Conservation (phyloP, 1,140 invertebrate genomes). For the Bursaphelenchus mucronatus region DNA sequence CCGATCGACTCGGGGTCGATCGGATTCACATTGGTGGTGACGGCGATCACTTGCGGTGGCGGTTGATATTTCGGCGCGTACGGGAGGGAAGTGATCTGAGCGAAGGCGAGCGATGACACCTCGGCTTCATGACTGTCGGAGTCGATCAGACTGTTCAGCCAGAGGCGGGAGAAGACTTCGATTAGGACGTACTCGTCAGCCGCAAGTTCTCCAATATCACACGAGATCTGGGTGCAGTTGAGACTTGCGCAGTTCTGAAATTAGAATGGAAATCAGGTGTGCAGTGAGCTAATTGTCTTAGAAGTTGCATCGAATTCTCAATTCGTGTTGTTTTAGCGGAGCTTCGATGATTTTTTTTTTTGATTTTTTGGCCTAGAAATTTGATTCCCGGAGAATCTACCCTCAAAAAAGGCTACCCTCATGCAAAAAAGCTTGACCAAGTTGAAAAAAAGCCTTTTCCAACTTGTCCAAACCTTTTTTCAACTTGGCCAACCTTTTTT, state of each 20-base stretch:
- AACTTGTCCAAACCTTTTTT: too few relatives aligned
- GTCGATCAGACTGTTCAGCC: constrained; percentile 58
- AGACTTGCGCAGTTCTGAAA: constrained; percentile 50
- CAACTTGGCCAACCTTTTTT: too few relatives aligned
- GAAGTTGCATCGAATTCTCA: neutral
- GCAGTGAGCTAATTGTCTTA: neutral
- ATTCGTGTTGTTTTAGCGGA: neutral
- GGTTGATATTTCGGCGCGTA: constrained; percentile 49
- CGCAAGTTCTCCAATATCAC: constrained; percentile 54
- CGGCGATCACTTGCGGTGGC: constrained; percentile 49
- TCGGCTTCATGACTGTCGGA: constrained; percentile 42
- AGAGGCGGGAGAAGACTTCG: constrained; percentile 57
- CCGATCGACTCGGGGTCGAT: constrained; percentile 39
- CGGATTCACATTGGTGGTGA: constrained; percentile 51
- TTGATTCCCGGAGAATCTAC: too few relatives aligned
- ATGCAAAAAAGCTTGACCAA: too few relatives aligned
- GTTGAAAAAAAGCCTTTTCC: too few relatives aligned
- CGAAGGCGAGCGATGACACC: constrained; percentile 56
- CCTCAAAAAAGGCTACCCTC: too few relatives aligned
- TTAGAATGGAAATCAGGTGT: neutral
- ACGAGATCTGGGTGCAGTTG: constrained; percentile 58
- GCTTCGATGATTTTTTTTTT: too few relatives aligned
- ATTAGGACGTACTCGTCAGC: constrained; percentile 57
- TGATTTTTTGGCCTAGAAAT: too few relatives aligned
- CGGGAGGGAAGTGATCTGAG: constrained; percentile 49